A percentile compares a stretch with the other conserved stretches of the same genome.
These are phyloP conservation scores for Meloidogyne exigua DNA, from an alignment of 1,140 invertebrate species.

Conservation along the genomic window DNA sequence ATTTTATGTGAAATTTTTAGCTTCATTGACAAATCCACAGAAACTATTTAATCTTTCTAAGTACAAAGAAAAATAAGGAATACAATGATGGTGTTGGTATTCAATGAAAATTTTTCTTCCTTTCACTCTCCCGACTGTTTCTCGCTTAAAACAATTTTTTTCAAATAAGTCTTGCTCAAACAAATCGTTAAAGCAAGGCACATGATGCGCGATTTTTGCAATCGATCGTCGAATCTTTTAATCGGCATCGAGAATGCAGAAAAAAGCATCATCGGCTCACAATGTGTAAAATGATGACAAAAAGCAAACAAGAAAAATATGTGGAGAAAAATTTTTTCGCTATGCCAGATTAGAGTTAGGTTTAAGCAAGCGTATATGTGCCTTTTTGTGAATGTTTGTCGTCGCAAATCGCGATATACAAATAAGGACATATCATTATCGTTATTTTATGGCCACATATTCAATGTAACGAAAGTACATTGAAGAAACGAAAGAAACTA, in stretches of 20 bases:
- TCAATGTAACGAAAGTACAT: background rate
- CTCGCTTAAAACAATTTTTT: background rate
- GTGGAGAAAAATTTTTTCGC: background rate
- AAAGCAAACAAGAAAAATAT: background rate
- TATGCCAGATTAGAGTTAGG: background rate
- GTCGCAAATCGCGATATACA: background rate
- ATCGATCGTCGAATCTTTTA: background rate
- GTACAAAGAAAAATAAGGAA: too few relatives aligned
- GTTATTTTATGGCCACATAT: background rate
- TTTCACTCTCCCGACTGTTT: background rate
- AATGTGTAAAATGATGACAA: background rate
- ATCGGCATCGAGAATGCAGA: background rate
- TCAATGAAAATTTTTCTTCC: background rate
- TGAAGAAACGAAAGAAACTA: background rate
- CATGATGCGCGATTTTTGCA: constrained; percentile 3
- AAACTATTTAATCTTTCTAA: too few relatives aligned
- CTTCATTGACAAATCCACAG: too few relatives aligned
- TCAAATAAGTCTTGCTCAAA: background rate
- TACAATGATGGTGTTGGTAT: too few relatives aligned
- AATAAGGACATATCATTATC: constrained; percentile 5
- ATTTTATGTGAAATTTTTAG: too few relatives aligned
- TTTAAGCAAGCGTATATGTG: background rate
- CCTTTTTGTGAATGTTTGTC: background rate
- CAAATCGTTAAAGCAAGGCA: background rate
- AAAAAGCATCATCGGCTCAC: background rate